Conservation (phyloP, 1,140 invertebrate genomes). For the Listronotus oregonensis region DNA sequence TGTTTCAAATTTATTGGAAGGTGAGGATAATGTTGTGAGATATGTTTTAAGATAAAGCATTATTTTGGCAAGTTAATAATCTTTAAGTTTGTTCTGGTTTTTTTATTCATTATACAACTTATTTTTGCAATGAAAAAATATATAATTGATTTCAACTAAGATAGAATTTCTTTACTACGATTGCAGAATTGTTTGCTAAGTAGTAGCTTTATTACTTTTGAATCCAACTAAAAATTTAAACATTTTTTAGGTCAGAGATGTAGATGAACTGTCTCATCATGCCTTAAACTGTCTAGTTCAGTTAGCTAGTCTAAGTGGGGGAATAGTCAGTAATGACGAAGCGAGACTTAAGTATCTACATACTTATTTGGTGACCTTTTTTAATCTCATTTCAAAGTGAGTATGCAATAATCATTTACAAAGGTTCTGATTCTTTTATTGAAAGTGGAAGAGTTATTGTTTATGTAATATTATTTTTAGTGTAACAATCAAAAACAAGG, state of each 20-base stretch:
- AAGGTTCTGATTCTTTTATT: too few species aligned
- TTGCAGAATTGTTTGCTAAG: too few species aligned
- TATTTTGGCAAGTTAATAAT: not conserved
- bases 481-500: slow-evolving; percentile 66
- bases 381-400: slow-evolving; percentile 66
- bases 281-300: slow-evolving; percentile 81
- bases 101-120: not conserved
- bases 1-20: slow-evolving; percentile 85
- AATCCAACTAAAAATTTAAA: too few species aligned
- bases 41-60: not conserved
- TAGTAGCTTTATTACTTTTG: too few species aligned
- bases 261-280: slow-evolving; percentile 75
- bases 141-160: not conserved
- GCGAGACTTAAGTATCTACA: slow-evolving; percentile 71
- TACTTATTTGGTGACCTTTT: slow-evolving; percentile 71
- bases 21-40: slow-evolving; percentile 52
- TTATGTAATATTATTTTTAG: slow-evolving; percentile 50
- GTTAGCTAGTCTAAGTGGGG: slow-evolving; percentile 76
- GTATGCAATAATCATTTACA: not conserved
- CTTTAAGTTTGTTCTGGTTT: not conserved
- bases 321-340: slow-evolving; percentile 65
- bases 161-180: too few species aligned
- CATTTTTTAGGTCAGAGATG: slow-evolving; percentile 59
- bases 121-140: not conserved
- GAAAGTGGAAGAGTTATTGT: not conserved